These are phyloP conservation scores for Pantala flavescens DNA, from an alignment of 1,140 invertebrate species.

Conservation along the genomic window DNA sequence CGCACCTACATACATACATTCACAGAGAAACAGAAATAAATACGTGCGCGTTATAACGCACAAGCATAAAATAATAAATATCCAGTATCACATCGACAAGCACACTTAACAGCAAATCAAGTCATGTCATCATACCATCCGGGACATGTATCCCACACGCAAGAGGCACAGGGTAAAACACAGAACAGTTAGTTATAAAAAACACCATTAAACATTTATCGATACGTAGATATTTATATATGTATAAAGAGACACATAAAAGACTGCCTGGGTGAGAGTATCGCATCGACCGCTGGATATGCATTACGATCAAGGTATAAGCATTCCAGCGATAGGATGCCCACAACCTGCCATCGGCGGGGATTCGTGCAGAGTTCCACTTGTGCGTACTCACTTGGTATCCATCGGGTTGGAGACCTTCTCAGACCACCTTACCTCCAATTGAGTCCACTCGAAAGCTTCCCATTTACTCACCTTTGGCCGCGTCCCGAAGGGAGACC, in stretches of 20 bases:
- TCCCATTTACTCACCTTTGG: no score
- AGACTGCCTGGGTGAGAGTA: constrained; percentile 10
- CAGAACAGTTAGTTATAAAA: neutral
- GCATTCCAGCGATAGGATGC: neutral
- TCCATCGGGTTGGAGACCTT: no score
- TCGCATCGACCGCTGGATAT: neutral
- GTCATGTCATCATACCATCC: neutral
- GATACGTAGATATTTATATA: constrained; percentile 13
- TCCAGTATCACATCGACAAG: neutral
- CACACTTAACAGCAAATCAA: neutral
- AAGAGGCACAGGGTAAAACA: neutral
- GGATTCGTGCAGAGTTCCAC: no score
- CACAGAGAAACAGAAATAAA: constrained; percentile 12
- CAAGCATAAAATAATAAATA: no score
- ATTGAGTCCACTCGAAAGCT: no score
- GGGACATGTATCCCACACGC: constrained; percentile 1
- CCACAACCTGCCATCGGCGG: no score
- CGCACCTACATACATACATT: neutral
- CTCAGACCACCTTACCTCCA: no score
- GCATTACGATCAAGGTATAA: neutral
- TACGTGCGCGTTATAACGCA: no score
- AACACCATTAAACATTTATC: neutral
- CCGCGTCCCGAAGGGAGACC: no score
- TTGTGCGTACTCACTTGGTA: no score
- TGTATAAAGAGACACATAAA: constrained; percentile 2